phyloP scores from a whole-genome alignment of 2,888 invertebrate species.

The Masnerella sp. region DNA sequence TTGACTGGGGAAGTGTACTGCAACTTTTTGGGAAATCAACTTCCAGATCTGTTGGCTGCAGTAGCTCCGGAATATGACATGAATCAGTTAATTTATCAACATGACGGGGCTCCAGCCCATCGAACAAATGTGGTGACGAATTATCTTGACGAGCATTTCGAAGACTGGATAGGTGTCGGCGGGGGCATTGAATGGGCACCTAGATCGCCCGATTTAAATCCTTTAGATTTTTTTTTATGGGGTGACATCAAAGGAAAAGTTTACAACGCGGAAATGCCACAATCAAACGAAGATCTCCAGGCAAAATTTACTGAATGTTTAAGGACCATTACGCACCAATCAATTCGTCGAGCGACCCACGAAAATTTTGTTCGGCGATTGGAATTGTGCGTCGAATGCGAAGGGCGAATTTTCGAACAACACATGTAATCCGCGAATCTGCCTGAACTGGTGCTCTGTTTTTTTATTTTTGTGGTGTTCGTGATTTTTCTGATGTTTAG shows the following conservation, averaged over 20 bases:
- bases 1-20: background rate
- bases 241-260: background rate
- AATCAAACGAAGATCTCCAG: background rate
- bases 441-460: too few relatives aligned
- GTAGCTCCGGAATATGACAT: background rate
- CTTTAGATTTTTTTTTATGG: conserved; percentile 9
- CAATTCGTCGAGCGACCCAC: background rate
- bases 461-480: too few relatives aligned
- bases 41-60: background rate
- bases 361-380: background rate
- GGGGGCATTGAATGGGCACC: conserved; percentile 3
- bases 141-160: background rate
- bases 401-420: background rate
- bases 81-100: background rate
- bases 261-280: background rate
- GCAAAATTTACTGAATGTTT: background rate
- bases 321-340: background rate
- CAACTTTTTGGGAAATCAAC: background rate
- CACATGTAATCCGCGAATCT: too few relatives aligned
- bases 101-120: conserved; percentile 19
- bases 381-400: background rate
- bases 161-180: conserved; percentile 3
- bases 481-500: too few relatives aligned
- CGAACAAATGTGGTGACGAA: background rate
- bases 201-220: conserved; percentile 14